Evolutionary conservation across 2,113 vertebrate genomes (phyloP), one percentile per base, ranked within the genome.

Genomic region (Platanista minor): DNA sequence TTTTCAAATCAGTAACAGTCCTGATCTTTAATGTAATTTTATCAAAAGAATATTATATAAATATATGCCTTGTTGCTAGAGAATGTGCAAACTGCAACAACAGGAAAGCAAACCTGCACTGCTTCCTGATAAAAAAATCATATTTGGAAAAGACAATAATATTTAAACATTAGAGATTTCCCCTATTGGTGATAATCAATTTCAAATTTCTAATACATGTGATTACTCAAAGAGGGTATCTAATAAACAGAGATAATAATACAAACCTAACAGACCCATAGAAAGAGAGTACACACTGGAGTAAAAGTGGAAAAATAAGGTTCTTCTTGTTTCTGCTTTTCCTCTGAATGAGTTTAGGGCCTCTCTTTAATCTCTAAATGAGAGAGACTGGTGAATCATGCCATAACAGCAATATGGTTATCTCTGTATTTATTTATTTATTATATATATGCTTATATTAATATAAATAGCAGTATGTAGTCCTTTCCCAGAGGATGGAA

Each of bases 121-220:
- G 41, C 13, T 90, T 87, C 8, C 66, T 59, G n/a, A 66, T 43
- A 18, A 52, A 54, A 94, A 75, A 54, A 94, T 67, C 7, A 4
- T 12, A 20, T 39, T 57, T 41, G 41, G n/a, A 75, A 92, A 94
- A 43, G 39, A 15, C 10, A 81, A 21, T 78, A 67, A 36, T 12
- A 75, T 69, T 21, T 66, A 36, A 78, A 7, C 8, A 71, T 43
- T 57, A 29, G 11, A 67, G 21, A 91, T 80, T 94, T 57, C 3
- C n/a, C 15, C 36, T 29, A 15, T 43, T 41, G 57, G 0, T 36
- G 33, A 59, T 25, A 9, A 80, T 46, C 6, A 31, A 59, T 78
- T 93, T 67, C n/a, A 93, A 78, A 75, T 62, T 61, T 27, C 43
- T 12, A 82, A 83, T 52, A 71, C 23, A 66, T 59, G n/a, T 10